Percentiles rank a stretch among this genome's conserved stretches.
phyloP scores from a whole-genome alignment of 1,140 invertebrate species.

The Lucilia cuprina region DNA sequence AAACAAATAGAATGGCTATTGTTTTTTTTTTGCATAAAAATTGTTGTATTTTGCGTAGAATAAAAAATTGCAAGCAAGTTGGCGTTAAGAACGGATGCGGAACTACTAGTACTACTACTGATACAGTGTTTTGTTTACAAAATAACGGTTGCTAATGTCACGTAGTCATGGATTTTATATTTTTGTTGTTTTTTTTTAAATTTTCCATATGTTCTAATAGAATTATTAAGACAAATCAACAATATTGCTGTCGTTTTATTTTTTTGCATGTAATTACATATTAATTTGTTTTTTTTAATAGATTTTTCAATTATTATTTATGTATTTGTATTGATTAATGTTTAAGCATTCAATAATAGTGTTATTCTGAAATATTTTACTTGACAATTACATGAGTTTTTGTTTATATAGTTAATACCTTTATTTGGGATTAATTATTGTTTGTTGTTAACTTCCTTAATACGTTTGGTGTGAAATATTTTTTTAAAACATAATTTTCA shows the following conservation, averaged over 20 bases:
- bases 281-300: background rate
- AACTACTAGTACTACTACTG: background rate
- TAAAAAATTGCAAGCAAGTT: background rate
- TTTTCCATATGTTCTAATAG: no score
- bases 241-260: background rate
- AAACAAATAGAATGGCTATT: background rate
- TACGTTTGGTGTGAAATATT: background rate
- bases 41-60: background rate
- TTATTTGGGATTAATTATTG: background rate
- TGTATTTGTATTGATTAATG: background rate
- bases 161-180: background rate
- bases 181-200: background rate
- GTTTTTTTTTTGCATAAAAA: background rate
- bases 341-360: background rate
- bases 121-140: background rate
- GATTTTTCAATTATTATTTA: background rate
- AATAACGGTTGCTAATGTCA: background rate
- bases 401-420: background rate
- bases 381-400: background rate
- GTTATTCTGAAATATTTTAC: background rate
- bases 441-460: background rate
- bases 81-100: conserved; percentile 8
- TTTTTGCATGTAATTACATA: background rate
- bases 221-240: background rate
- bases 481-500: background rate